Base-by-base conservation (phyloP, 1,140 invertebrate genomes). In the Drosophila neocordata region DNA sequence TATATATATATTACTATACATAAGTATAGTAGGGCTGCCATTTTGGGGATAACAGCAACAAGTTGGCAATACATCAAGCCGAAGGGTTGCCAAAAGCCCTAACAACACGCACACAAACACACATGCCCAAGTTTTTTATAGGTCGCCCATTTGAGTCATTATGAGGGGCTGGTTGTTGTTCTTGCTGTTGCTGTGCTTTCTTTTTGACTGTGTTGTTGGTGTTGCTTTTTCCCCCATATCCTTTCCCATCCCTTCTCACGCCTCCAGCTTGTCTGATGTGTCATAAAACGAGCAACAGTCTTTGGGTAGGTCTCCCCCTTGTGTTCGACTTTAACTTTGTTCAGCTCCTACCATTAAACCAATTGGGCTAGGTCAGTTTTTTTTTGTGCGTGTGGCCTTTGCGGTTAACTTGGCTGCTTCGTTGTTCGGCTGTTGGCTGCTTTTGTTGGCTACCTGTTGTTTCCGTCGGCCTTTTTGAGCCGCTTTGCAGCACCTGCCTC, bases 311-410 rank as follows among this genome's bases (percentile, higher is more conserved):
- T 48, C 73, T 69, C 66, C 63, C 69, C 69, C 65, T 64, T 69
- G 61, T 65, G 35, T 72, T 52, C 20, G 64, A 34, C 59, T 44
- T 37, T 12, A n/a, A 60, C 15, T 58, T 44, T 8, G 34, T 31
- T 48, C 44, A 73, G 82, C 77, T 66, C 79, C 79, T 90, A 90
- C 88, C 79, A 77, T 74, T 84, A 90, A 88, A 62, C 73, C 65
- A 60, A 67, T 87, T 90, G 88, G 68, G 77, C 74, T 87, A 90
- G 88, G 88, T 90, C 88, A 90, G 81, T 68, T 38, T 67, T 55
- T 55, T 38, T 70, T 48, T 69, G 65, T 88, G 75, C 69, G 79
- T 88, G 83, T 76, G 75, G 72, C 84, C 64, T 66, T 77, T 88
- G 83, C 67, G 83, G 79, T 77, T 88, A 73, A 62, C 41, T 48